Evolutionary conservation across 2,113 vertebrate genomes (phyloP).

Genomic region (Pollachius pollachius): DNA sequence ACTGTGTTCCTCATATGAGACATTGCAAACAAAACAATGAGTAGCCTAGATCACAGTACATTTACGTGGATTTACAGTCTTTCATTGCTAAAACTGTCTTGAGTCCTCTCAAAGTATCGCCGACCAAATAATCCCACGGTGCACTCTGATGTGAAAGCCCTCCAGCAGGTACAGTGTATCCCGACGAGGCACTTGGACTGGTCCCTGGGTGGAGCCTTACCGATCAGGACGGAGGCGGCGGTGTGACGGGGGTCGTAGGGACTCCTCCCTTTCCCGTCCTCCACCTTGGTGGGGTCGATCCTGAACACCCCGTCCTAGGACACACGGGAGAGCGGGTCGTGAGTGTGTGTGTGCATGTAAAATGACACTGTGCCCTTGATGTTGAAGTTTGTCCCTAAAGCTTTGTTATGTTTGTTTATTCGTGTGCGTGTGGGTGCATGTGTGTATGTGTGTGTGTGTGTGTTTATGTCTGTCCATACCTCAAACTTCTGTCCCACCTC

Average conservation of each 20-base stretch:
- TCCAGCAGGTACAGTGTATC: no score
- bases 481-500: slow-evolving; percentile 86
- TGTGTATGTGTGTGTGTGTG: slow-evolving; percentile 2
- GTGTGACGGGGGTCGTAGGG: slow-evolving; percentile 89
- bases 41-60: no score
- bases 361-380: neutral
- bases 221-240: slow-evolving; percentile 87
- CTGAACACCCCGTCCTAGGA: slow-evolving; percentile 85
- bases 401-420: neutral
- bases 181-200: neutral
- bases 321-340: neutral
- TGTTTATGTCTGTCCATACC: slow-evolving; percentile 69
- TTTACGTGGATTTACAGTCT: no score
- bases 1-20: no score
- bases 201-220: slow-evolving; percentile 68
- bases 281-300: slow-evolving; percentile 72
- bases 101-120: no score
- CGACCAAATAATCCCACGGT: no score
- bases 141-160: no score
- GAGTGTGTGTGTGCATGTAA: neutral
- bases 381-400: no score
- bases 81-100: no score
- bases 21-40: no score
- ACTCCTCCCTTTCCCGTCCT: slow-evolving; percentile 95
- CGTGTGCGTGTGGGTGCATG: neutral